phyloP scores from a whole-genome alignment of 2,797 vertebrate species.

The Microhierax caerulescens region DNA sequence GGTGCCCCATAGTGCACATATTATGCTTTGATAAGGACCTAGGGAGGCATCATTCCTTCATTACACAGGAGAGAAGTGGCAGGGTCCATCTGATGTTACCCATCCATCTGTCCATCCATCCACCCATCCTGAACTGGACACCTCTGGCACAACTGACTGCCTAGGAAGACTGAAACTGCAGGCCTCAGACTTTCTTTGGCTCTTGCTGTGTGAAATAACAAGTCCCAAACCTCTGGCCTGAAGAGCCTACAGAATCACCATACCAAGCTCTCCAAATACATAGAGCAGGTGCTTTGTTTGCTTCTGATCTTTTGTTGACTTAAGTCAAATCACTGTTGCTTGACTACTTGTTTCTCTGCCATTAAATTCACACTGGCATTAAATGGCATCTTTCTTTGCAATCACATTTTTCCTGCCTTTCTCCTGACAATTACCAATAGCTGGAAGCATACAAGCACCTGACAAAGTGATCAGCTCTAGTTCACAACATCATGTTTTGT shows the following conservation, averaged over 20 bases:
- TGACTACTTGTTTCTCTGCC: background rate
- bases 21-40: background rate
- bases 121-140: background rate
- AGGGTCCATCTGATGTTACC: background rate
- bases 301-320: background rate
- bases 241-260: background rate
- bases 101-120: background rate
- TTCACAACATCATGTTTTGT: background rate
- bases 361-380: background rate
- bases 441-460: background rate
- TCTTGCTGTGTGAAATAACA: background rate
- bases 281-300: accelerated
- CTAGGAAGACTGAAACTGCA: background rate
- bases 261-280: background rate
- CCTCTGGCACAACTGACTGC: background rate
- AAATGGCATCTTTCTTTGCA: background rate
- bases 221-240: background rate
- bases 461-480: background rate
- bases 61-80: background rate
- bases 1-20: background rate
- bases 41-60: background rate
- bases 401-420: background rate
- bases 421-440: background rate
- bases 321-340: background rate
- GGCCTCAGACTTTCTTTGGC: background rate